Evolutionary conservation across 1,140 invertebrate species (phyloP), one percentile per base, ranked within the genome.

Genomic region (Cotesia typhae): DNA sequence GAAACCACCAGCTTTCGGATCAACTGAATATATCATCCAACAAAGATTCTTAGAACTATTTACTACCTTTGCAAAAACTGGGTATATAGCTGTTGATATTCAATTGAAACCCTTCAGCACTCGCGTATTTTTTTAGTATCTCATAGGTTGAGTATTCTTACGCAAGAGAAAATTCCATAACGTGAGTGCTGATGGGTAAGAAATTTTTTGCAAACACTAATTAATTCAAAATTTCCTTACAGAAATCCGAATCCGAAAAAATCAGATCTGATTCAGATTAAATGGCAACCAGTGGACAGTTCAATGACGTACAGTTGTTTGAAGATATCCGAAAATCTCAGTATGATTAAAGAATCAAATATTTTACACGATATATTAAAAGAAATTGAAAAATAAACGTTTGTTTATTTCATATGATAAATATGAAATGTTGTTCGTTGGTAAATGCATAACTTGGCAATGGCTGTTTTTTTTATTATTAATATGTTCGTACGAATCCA

Each of bases 21-120:
- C 68, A 1, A 65, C 69, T 0, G 72, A 75, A 1, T 57, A 72
- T n/a, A 76, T 66, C 64, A 52, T 82, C 1, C 74, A 74, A 5
- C 64, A 83, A 53, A 75, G 75, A 47, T 77, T 88, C 28, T 78
- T 78, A 1, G 76, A 80, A 77, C 71, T 84, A 63, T 86, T 82
- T 84, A 82, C 80, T 0, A 83, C 83, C 71, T 87, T 87, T 77
- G 83, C 84, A 1, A 85, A 81, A 75, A 78, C 78, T 67, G 83
- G 82, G 81, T 79, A 76, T 70, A 61, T 71, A 28, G 28, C 28
- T 28, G 28, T 28, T 28, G 28, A 28, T 28, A 28, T 28, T 28
- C 2, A 28, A 28, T 28, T 28, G 28, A 28, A 28, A 28, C 28
- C 28, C 28, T 28, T 28, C 3, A 28, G 28, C 28, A 28, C 28